phyloP scores from a whole-genome alignment of 37 sponge, comb jelly and placozoan species.

The Ephydatia muelleri region DNA sequence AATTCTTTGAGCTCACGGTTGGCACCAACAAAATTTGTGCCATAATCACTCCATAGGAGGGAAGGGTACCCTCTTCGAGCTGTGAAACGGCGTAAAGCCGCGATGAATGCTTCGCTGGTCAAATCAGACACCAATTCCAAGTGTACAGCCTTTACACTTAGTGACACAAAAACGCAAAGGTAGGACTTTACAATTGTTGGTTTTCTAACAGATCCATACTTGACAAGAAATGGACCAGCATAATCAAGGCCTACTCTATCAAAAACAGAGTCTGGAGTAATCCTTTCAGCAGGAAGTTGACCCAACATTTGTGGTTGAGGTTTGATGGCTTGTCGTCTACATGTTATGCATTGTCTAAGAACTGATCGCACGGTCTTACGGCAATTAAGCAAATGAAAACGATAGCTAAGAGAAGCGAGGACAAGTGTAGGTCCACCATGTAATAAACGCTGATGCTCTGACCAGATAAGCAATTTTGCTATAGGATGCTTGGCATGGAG shows the following conservation, averaged over 20 bases:
- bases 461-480: not conserved
- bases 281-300: conserved; percentile 35
- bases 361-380: not conserved
- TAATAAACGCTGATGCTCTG: conserved; percentile 9
- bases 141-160: conserved; percentile 18
- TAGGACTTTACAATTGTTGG: conserved; percentile 20
- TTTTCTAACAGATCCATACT: conserved; percentile 34
- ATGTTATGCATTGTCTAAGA: not conserved
- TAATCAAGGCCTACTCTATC: conserved; percentile 46
- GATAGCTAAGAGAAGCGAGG: not conserved
- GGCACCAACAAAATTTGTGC: conserved; percentile 45
- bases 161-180: conserved; percentile 42
- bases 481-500: conserved; percentile 16
- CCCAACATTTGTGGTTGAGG: conserved; percentile 49
- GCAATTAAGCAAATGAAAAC: not conserved
- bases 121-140: conserved; percentile 36
- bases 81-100: conserved; percentile 28
- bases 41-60: conserved; percentile 31
- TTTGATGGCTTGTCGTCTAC: not conserved
- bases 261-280: conserved; percentile 23
- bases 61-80: conserved; percentile 21
- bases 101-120: conserved; percentile 37
- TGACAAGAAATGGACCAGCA: conserved; percentile 38
- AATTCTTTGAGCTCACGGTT: conserved; percentile 29
- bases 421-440: conserved; percentile 18